phyloP scores from a whole-genome alignment of 2,113 vertebrate genomes.

The Galemys pyrenaicus region DNA sequence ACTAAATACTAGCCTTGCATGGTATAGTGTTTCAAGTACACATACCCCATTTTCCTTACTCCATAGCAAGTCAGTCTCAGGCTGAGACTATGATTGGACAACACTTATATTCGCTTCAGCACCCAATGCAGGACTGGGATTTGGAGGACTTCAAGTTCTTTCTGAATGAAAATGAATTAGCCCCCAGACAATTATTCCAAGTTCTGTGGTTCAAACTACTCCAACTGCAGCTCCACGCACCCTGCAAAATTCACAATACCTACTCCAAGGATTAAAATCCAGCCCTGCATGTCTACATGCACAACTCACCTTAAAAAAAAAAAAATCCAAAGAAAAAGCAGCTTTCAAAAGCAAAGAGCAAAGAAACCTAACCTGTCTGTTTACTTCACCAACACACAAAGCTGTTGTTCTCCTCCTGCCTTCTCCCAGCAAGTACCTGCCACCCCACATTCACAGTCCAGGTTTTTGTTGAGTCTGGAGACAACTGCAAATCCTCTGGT shows the following conservation, averaged over 20 bases:
- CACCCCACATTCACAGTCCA: neutral
- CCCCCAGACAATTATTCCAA: neutral
- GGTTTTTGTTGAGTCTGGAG: neutral
- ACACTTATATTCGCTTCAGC: neutral
- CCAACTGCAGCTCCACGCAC: neutral
- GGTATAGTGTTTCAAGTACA: neutral
- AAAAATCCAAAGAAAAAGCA: conserved; percentile 45
- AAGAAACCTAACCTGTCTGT: conserved; percentile 72
- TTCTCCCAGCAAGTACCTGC: conserved; percentile 9
- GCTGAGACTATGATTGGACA: neutral
- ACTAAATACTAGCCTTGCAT: neutral
- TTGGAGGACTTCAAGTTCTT: neutral
- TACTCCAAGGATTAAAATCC: neutral
- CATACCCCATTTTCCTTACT: conserved; percentile 26
- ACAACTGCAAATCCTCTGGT: neutral
- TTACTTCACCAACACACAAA: conserved; percentile 52
- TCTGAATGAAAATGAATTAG: conserved; percentile 48
- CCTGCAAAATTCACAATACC: neutral
- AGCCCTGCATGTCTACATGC: neutral
- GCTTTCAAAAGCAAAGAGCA: conserved; percentile 52
- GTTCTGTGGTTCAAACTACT: neutral
- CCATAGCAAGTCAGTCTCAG: neutral
- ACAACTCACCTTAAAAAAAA: neutral
- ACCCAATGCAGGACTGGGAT: neutral
- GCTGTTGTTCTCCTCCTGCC: neutral